Percentiles rank a stretch among this genome's conserved stretches.
phyloP scores from a whole-genome alignment of 2,113 vertebrate species.

The Monopterus albus region DNA sequence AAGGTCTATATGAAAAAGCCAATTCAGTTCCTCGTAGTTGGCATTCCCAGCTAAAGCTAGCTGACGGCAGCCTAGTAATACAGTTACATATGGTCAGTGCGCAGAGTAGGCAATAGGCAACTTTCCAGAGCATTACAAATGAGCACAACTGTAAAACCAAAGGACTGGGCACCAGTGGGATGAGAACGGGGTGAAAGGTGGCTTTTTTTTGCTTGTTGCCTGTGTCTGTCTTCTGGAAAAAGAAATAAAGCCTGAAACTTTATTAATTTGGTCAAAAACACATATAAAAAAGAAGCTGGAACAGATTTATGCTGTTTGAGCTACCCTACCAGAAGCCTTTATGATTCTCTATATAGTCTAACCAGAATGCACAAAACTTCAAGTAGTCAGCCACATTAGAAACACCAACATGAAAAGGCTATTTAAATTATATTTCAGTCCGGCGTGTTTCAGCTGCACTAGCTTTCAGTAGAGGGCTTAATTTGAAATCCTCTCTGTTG shows the following conservation, averaged over 20 bases:
- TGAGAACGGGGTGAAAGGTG: not conserved
- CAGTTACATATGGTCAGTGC: slow-evolving; percentile 6
- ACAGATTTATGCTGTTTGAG: too few species aligned
- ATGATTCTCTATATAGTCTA: too few species aligned
- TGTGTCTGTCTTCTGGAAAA: not conserved
- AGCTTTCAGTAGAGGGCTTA: slow-evolving; percentile 49
- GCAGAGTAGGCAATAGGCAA: slow-evolving; percentile 20
- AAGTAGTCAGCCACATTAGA: slow-evolving; percentile 15
- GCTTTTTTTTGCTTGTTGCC: not conserved
- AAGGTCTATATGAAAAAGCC: not conserved
- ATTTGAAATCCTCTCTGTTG: slow-evolving; percentile 61
- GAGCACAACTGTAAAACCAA: not conserved
- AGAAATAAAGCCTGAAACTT: too few species aligned
- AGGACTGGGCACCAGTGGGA: not conserved
- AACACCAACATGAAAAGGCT: not conserved
- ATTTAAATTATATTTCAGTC: slow-evolving; percentile 2
- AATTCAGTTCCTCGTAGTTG: not conserved
- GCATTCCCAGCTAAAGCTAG: not conserved
- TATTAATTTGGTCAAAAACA: too few species aligned
- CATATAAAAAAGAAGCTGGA: too few species aligned
- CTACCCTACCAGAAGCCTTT: too few species aligned
- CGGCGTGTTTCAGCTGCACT: slow-evolving; percentile 31
- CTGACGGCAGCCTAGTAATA: slow-evolving; percentile 6
- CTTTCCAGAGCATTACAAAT: slow-evolving; percentile 28
- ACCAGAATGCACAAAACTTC: slow-evolving; percentile 1